These are phyloP conservation scores for Hippocampus comes DNA, from an alignment of 2,113 vertebrate species.

Conservation along the genomic window DNA sequence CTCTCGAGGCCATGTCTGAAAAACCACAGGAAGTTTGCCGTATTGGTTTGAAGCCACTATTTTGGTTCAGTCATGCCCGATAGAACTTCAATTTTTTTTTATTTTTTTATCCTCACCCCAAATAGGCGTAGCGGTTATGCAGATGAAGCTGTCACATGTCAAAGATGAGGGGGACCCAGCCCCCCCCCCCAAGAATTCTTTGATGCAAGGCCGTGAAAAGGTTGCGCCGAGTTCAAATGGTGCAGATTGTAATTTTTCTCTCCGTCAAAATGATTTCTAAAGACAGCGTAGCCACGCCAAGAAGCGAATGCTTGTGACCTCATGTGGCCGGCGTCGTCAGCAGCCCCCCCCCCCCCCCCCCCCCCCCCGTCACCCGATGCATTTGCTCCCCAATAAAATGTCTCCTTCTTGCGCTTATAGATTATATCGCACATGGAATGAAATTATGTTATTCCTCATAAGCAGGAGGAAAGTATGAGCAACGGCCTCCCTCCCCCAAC, in stretches of 20 bases:
- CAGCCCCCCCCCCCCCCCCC: not conserved
- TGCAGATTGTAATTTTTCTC: not conserved
- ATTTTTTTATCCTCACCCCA: not conserved
- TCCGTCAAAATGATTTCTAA: not conserved
- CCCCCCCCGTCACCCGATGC: conserved; percentile 3
- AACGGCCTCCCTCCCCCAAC: conserved; percentile 25
- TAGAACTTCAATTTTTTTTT: too few relatives aligned
- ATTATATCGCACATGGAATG: conserved; percentile 61
- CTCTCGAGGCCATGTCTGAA: too few relatives aligned
- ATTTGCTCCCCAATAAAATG: conserved; percentile 18
- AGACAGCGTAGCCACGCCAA: not conserved
- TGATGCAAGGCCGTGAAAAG: not conserved
- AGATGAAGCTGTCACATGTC: not conserved
- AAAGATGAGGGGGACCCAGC: not conserved
- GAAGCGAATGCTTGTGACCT: not conserved
- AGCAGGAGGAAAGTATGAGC: conserved; percentile 50
- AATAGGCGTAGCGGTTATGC: not conserved
- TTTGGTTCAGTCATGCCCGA: too few relatives aligned
- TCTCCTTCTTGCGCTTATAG: conserved; percentile 13
- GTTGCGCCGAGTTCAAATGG: not conserved
- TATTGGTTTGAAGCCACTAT: too few relatives aligned
- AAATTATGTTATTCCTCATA: conserved; percentile 65
- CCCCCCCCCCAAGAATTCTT: not conserved
- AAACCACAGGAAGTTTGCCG: too few relatives aligned
- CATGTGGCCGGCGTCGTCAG: not conserved